Conservation (phyloP, 1,140 invertebrate species). For the Rhopalosiphum maidis region DNA sequence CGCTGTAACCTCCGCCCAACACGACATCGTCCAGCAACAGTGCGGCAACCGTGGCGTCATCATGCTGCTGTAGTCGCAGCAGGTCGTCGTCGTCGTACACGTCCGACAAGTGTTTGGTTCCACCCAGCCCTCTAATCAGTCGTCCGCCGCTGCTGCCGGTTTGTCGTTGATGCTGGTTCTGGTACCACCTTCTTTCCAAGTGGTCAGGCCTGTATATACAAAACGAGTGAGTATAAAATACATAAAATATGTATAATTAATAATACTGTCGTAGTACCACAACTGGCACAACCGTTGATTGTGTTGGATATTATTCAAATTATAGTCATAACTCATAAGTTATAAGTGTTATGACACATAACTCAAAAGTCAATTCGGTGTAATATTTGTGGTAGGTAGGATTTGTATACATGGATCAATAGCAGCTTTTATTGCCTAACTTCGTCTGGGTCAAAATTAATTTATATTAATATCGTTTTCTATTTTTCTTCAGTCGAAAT, state of each 20-base stretch:
- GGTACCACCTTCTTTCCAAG: conserved; percentile 58
- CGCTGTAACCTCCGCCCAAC: not conserved
- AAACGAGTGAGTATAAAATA: not conserved
- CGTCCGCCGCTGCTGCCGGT: conserved; percentile 20
- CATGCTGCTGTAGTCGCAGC: conserved; percentile 6
- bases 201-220: conserved; percentile 9
- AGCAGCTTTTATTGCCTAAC: not conserved
- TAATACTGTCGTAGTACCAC: not conserved
- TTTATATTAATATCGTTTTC: not conserved
- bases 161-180: conserved; percentile 54
- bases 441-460: not conserved
- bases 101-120: conserved; percentile 28
- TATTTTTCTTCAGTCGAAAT: not conserved
- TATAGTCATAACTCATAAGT: too few species aligned
- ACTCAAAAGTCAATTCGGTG: not conserved
- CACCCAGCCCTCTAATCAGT: not conserved
- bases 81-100: conserved; percentile 28
- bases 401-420: not conserved
- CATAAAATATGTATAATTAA: not conserved
- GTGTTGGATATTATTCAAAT: too few species aligned
- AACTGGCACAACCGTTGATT: not conserved
- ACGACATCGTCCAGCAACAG: not conserved
- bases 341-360: too few species aligned
- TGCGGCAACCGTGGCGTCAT: not conserved
- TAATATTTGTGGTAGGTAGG: not conserved